Percentiles rank a stretch among this genome's conserved stretches.
Evolutionary conservation across 2,888 invertebrate genomes (phyloP).

Genomic region (Galeopsomyia nigrocyanea): DNA sequence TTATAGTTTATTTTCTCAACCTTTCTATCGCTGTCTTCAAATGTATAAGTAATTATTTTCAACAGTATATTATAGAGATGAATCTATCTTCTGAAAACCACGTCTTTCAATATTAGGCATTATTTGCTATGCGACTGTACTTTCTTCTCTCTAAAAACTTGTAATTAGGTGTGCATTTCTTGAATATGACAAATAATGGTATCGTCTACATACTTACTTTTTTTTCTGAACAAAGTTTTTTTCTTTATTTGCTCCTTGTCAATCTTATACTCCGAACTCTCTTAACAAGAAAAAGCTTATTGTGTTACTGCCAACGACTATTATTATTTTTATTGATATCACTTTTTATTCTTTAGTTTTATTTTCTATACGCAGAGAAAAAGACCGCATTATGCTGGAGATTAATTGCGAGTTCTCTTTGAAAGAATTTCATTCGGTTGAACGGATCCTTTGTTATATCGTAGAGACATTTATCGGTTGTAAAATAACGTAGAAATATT

Average conservation of each 20-base stretch:
- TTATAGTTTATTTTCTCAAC: too few species aligned
- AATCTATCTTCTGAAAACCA: not conserved
- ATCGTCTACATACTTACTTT: constrained; percentile 23
- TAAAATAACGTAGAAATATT: too few species aligned
- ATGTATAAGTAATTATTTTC: too few species aligned
- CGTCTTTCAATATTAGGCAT: constrained; percentile 5
- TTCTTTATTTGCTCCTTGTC: constrained; percentile 40
- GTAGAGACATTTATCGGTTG: too few species aligned
- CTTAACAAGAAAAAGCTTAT: constrained; percentile 32
- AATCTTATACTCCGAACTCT: constrained; percentile 24
- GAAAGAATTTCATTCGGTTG: too few species aligned
- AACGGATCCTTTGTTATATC: too few species aligned
- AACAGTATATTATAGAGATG: too few species aligned
- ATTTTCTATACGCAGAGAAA: constrained; percentile 24
- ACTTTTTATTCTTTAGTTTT: constrained; percentile 17
- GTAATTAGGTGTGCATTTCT: constrained; percentile 23
- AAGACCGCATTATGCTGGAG: constrained; percentile 8
- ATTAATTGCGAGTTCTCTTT: not conserved
- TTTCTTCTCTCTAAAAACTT: constrained; percentile 11
- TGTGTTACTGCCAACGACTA: constrained; percentile 28
- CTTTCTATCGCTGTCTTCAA: too few species aligned
- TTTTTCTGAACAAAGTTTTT: constrained; percentile 16
- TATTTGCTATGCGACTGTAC: constrained; percentile 29
- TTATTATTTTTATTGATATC: constrained; percentile 35
- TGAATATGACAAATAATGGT: constrained; percentile 28